Conservation (phyloP, 2,113 vertebrate species). For the Notiomystis cincta region DNA sequence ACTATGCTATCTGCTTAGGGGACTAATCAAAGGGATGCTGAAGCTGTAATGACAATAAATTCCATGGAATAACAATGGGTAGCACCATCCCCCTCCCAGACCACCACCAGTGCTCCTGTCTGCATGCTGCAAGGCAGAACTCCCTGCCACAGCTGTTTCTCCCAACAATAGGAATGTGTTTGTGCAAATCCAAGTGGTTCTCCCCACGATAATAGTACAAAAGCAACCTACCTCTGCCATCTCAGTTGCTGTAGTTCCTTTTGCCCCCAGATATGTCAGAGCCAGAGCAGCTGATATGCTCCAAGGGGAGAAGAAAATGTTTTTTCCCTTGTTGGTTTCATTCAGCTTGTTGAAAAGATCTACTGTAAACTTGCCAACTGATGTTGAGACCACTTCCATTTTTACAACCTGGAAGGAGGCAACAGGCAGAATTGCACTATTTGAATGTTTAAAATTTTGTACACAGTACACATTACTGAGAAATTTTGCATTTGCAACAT, state of each 20-base stretch:
- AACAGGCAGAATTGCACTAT: background rate
- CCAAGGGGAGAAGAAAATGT: constrained; percentile 85
- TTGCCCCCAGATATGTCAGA: constrained; percentile 82
- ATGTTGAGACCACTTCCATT: constrained; percentile 77
- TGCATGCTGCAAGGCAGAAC: background rate
- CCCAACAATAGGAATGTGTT: background rate
- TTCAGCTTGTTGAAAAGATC: constrained; percentile 79
- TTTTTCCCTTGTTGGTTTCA: constrained; percentile 46
- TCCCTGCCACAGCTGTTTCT: background rate
- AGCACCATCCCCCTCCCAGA: background rate
- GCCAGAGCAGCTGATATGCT: constrained; percentile 85
- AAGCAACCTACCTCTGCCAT: constrained; percentile 79
- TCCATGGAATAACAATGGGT: background rate
- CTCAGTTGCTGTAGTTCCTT: constrained; percentile 79
- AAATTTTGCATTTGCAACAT: background rate
- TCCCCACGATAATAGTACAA: rapidly evolving
- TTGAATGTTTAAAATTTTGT: background rate
- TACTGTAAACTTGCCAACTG: constrained; percentile 79
- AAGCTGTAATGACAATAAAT: background rate
- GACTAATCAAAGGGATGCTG: background rate
- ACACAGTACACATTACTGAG: background rate
- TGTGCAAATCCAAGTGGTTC: background rate
- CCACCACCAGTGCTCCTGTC: background rate
- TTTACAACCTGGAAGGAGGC: constrained; percentile 8
- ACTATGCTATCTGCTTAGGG: background rate